Evolutionary conservation across 2,113 vertebrate genomes (phyloP).

Genomic region (Echinops telfairi): DNA sequence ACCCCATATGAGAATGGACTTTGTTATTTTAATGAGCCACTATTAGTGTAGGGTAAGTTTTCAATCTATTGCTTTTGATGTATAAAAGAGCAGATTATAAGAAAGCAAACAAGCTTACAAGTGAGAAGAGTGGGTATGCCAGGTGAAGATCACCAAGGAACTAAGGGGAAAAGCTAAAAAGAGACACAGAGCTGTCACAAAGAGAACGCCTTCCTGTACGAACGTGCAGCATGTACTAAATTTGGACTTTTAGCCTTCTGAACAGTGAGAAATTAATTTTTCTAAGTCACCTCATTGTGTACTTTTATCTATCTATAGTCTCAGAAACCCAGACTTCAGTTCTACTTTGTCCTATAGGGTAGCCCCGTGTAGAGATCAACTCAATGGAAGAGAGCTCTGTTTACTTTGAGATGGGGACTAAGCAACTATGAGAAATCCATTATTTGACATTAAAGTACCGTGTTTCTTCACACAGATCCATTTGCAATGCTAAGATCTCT

Average conservation of each 20-base stretch:
- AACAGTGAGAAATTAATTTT: neutral
- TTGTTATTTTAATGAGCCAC: neutral
- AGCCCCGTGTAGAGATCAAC: no score
- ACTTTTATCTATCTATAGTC: no score
- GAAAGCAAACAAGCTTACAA: neutral
- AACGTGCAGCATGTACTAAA: neutral
- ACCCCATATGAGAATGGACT: neutral
- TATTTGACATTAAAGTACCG: neutral
- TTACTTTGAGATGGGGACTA: neutral
- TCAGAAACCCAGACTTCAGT: no score
- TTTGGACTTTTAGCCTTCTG: neutral
- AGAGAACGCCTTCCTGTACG: no score
- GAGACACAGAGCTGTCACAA: neutral
- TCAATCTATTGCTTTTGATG: neutral
- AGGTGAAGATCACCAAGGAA: neutral
- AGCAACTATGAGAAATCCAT: conserved; percentile 4
- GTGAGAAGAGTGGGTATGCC: no score
- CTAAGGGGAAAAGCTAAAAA: no score
- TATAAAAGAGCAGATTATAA: neutral
- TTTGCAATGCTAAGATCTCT: neutral
- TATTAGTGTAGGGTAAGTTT: neutral
- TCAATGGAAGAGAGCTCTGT: no score
- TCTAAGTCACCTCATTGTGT: neutral
- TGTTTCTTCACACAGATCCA: conserved; percentile 1
- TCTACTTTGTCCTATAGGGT: no score